Percentiles rank a stretch among this genome's conserved stretches.
Evolutionary conservation across 2,888 invertebrate genomes (phyloP).

Genomic region (Hololepta plana): DNA sequence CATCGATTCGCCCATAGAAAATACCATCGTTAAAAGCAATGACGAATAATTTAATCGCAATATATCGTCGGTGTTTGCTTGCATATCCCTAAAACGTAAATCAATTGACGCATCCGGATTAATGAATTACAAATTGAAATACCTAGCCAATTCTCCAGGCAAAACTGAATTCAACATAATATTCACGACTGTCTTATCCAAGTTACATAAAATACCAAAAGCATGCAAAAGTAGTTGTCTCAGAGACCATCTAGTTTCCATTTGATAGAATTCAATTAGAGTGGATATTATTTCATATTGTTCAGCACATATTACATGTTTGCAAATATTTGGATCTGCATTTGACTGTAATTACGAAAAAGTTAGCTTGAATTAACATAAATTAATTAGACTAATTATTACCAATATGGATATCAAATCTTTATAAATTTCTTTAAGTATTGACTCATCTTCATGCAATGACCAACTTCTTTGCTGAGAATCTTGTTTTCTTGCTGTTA

Average conservation of each 20-base stretch:
- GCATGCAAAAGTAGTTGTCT: conserved; percentile 66
- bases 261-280: conserved; percentile 86
- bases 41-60: conserved; percentile 69
- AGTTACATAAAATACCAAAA: conserved; percentile 73
- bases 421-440: conserved; percentile 69
- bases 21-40: conserved; percentile 68
- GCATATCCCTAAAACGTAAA: conserved; percentile 39
- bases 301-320: conserved; percentile 67
- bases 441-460: conserved; percentile 80
- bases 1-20: conserved; percentile 79
- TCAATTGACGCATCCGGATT: conserved; percentile 1
- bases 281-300: conserved; percentile 70
- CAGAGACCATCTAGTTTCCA: conserved; percentile 81
- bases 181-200: conserved; percentile 64
- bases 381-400: conserved; percentile 10
- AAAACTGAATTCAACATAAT: conserved; percentile 75
- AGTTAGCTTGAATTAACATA: not conserved
- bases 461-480: conserved; percentile 94
- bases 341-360: conserved; percentile 46
- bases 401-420: conserved; percentile 73
- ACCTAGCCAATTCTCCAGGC: conserved; percentile 79
- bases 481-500: conserved; percentile 83
- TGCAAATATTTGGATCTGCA: conserved; percentile 77
- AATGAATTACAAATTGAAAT: conserved; percentile 4
- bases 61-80: conserved; percentile 57